phyloP scores from a whole-genome alignment of 2,113 vertebrate species.

The Regulus satrapa region DNA sequence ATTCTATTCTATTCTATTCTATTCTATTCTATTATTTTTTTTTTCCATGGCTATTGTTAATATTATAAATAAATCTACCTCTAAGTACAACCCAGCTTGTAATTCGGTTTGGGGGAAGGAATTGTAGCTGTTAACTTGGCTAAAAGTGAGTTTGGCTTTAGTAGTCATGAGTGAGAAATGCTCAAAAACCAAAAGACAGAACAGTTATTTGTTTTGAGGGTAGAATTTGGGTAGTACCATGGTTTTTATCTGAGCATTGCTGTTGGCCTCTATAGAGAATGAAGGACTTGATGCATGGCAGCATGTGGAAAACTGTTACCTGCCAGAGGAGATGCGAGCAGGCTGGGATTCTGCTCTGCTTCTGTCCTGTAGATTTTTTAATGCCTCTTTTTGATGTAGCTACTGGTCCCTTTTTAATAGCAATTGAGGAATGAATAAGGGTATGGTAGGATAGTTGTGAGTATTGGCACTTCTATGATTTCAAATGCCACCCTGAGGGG shows the following conservation, averaged over 20 bases:
- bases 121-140: background rate
- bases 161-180: background rate
- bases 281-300: background rate
- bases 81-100: background rate
- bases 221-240: background rate
- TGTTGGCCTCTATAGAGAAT: background rate
- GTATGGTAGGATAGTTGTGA: background rate
- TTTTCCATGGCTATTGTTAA: background rate
- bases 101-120: background rate
- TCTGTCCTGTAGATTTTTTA: background rate
- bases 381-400: background rate
- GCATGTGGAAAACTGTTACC: background rate
- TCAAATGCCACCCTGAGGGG: background rate
- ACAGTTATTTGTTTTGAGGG: background rate
- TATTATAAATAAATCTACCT: background rate
- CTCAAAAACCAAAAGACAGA: background rate
- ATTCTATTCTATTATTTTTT: background rate
- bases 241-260: background rate
- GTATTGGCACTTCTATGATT: background rate
- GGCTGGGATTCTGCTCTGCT: background rate
- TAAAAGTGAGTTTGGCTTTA: background rate
- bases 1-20: background rate
- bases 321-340: background rate
- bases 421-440: background rate
- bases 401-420: background rate